These are phyloP conservation scores for Holothuria glaberrima DNA, from an alignment of 35 echinoderm and acorn worm genomes.

Conservation along the genomic window DNA sequence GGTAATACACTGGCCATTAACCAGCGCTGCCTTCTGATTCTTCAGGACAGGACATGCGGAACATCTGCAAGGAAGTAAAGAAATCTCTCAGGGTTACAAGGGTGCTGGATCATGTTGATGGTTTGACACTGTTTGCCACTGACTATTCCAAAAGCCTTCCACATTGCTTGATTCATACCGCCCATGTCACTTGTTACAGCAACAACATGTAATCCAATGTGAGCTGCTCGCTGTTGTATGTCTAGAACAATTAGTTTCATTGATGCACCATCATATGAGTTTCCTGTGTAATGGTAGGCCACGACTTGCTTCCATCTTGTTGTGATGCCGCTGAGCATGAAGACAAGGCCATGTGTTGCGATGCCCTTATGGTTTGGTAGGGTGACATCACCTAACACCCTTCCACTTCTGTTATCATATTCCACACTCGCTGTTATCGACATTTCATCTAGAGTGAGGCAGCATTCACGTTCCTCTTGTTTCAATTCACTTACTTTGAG, in stretches of 20 bases:
- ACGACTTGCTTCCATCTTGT: constrained; percentile 75
- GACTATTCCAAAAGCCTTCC: constrained; percentile 26
- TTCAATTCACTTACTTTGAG: too few species aligned
- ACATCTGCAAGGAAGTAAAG: constrained; percentile 58
- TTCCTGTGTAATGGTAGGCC: constrained; percentile 61
- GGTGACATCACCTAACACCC: constrained; percentile 52
- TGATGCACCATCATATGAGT: constrained; percentile 51
- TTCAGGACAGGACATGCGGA: constrained; percentile 5
- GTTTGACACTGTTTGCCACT: constrained; percentile 16
- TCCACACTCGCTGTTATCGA: background rate
- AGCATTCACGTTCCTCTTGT: too few species aligned
- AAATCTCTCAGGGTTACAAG: background rate
- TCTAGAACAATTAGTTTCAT: constrained; percentile 46
- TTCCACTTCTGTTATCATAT: constrained; percentile 19
- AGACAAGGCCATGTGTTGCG: too few species aligned
- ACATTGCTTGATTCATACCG: constrained; percentile 52
- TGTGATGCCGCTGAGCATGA: background rate
- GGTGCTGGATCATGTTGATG: constrained; percentile 43
- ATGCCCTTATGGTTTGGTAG: constrained; percentile 40
- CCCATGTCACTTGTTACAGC: constrained; percentile 74
- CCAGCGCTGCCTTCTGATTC: constrained; percentile 46
- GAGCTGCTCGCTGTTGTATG: constrained; percentile 21
- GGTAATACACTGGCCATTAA: background rate
- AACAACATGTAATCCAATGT: constrained; percentile 63
- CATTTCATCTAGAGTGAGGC: background rate